Evolutionary conservation across 2,797 vertebrate genomes (phyloP).

Genomic region (Tamandua tetradactyla): DNA sequence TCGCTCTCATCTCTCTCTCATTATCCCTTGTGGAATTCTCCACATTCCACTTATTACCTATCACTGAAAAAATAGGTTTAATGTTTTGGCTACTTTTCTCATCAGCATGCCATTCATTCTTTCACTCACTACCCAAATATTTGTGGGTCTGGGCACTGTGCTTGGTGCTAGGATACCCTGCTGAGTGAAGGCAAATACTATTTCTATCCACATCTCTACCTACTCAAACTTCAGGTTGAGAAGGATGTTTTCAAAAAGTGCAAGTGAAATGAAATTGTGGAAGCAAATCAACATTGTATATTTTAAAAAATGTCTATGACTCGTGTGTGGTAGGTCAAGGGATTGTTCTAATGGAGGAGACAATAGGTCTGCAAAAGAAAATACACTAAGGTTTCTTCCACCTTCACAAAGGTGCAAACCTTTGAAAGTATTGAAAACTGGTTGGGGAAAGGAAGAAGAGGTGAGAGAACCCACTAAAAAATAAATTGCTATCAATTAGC

Average conservation of each 20-base stretch:
- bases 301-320: neutral
- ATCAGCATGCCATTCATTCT: neutral
- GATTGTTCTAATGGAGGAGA: neutral
- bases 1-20: neutral
- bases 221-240: neutral
- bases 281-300: neutral
- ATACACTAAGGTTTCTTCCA: neutral
- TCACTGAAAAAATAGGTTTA: neutral
- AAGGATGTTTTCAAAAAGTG: neutral
- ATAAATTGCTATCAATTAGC: neutral
- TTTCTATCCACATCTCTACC: neutral
- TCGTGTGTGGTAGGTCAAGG: too few species aligned
- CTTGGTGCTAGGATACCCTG: neutral
- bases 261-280: neutral
- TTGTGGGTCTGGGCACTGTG: neutral
- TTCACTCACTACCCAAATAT: neutral
- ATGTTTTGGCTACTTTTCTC: neutral
- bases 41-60: neutral
- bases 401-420: neutral
- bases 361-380: neutral
- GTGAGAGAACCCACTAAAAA: neutral
- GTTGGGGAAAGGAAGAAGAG: neutral
- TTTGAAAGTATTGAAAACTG: neutral
- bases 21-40: neutral
- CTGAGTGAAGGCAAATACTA: neutral